phyloP scores from a whole-genome alignment of 2,797 vertebrate genomes.

The Lates japonicus region DNA sequence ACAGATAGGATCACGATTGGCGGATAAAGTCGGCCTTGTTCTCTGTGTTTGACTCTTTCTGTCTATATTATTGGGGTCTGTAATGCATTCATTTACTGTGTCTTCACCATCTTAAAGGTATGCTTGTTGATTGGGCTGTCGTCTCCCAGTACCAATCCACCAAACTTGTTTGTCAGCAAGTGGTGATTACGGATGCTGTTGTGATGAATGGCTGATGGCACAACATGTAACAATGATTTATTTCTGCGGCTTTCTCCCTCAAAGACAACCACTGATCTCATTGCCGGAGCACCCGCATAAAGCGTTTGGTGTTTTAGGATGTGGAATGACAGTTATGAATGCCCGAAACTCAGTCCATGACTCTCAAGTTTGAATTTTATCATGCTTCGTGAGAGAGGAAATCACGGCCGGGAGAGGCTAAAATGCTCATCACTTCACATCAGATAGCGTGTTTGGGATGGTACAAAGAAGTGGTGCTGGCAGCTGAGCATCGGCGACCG shows the following conservation, averaged over 20 bases:
- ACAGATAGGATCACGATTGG: slow-evolving; percentile 46
- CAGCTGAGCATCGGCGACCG: background rate
- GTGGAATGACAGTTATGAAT: slow-evolving; percentile 52
- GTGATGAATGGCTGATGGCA: slow-evolving; percentile 51
- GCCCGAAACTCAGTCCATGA: slow-evolving; percentile 28
- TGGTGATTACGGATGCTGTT: slow-evolving; percentile 47
- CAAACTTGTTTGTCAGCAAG: slow-evolving; percentile 40
- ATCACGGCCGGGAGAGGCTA: slow-evolving; percentile 10
- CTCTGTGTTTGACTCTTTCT: slow-evolving; percentile 7
- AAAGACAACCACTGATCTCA: slow-evolving; percentile 55
- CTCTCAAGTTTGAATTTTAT: slow-evolving; percentile 29
- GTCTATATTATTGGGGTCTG: background rate
- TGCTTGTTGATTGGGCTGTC: slow-evolving; percentile 11
- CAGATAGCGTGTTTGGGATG: slow-evolving; percentile 22
- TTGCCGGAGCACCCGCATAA: slow-evolving; percentile 13
- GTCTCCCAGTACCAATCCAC: slow-evolving; percentile 25
- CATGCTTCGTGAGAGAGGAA: slow-evolving; percentile 28
- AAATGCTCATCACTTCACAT: slow-evolving; percentile 25
- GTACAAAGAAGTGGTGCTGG: slow-evolving; percentile 17
- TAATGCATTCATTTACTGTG: background rate
- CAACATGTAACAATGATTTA: slow-evolving; percentile 51
- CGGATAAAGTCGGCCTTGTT: slow-evolving; percentile 24
- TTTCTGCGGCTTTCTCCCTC: slow-evolving; percentile 44
- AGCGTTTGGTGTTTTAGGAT: slow-evolving; percentile 31
- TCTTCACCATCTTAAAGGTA: background rate